Conservation (phyloP, 2,888 invertebrate species). For the Archips crataeganus region DNA sequence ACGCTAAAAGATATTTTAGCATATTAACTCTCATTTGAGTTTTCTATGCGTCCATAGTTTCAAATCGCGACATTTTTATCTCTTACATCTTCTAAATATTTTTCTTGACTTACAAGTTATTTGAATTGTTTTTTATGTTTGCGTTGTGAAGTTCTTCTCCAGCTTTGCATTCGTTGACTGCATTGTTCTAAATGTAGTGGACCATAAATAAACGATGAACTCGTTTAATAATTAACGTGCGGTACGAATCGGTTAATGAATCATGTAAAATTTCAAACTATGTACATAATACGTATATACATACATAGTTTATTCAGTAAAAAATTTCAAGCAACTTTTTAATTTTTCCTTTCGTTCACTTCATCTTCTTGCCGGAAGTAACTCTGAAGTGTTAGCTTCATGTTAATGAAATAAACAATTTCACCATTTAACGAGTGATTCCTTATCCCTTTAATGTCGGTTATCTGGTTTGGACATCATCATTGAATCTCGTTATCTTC, state of each 20-base stretch:
- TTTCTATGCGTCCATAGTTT: slow-evolving; percentile 71
- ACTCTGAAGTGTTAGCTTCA: not conserved
- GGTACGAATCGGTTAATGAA: slow-evolving; percentile 54
- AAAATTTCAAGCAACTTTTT: slow-evolving; percentile 25
- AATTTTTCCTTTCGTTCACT: not conserved
- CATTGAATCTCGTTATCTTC: not conserved
- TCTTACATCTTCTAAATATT: slow-evolving; percentile 17
- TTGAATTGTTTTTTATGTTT: not conserved
- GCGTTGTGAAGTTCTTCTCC: slow-evolving; percentile 19
- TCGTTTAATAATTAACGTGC: slow-evolving; percentile 60
- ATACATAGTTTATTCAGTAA: slow-evolving; percentile 13
- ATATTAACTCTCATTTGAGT: slow-evolving; percentile 75
- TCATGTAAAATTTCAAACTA: slow-evolving; percentile 57
- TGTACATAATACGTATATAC: slow-evolving; percentile 37
- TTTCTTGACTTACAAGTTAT: slow-evolving; percentile 3
- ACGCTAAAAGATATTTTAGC: slow-evolving; percentile 76
- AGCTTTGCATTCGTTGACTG: slow-evolving; percentile 46
- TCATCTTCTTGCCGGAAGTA: not conserved
- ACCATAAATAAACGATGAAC: slow-evolving; percentile 52
- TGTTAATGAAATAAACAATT: not conserved
- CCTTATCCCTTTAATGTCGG: not conserved
- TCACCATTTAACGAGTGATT: not conserved
- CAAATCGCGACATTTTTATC: slow-evolving; percentile 21
- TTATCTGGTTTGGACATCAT: too few relatives aligned
- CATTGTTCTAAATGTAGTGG: slow-evolving; percentile 50